These are phyloP conservation scores for Anableps anableps DNA, from an alignment of 2,797 vertebrate genomes.

Conservation along the genomic window DNA sequence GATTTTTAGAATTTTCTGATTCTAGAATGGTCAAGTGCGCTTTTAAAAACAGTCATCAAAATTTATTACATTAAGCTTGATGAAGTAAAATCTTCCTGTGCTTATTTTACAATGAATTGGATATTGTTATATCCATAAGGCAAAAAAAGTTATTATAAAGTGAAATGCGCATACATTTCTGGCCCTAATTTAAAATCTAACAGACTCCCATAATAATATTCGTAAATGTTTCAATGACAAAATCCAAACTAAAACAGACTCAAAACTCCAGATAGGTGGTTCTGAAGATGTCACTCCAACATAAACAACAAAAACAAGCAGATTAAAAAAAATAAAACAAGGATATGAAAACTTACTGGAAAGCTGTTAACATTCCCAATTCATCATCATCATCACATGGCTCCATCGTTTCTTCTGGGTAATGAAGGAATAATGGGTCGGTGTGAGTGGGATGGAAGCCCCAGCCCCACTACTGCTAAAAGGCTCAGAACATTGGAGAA, in stretches of 20 bases:
- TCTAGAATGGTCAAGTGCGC: neutral
- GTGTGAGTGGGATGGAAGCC: slow-evolving; percentile 56
- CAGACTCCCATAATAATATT: neutral
- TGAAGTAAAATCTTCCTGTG: neutral
- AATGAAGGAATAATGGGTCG: slow-evolving; percentile 43
- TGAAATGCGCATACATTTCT: neutral
- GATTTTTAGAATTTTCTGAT: neutral
- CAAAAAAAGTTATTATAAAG: neutral
- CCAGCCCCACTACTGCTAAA: slow-evolving; percentile 52
- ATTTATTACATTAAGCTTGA: neutral
- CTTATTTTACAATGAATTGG: neutral
- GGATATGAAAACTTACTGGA: slow-evolving; percentile 84
- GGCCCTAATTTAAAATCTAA: neutral
- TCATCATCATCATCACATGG: slow-evolving; percentile 79
- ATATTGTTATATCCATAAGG: neutral
- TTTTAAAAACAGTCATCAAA: neutral
- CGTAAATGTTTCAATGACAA: slow-evolving; percentile 23
- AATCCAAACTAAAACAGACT: slow-evolving; percentile 11
- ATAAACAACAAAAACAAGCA: neutral
- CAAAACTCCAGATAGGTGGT: neutral
- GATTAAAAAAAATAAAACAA: neutral
- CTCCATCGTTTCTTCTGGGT: slow-evolving; percentile 77
- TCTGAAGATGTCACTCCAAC: slow-evolving; percentile 3
- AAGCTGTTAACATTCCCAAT: slow-evolving; percentile 83
- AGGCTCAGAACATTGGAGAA: slow-evolving; percentile 53